Evolutionary conservation across 2,113 vertebrate species (phyloP).

Genomic region (Gasterosteus aculeatus): DNA sequence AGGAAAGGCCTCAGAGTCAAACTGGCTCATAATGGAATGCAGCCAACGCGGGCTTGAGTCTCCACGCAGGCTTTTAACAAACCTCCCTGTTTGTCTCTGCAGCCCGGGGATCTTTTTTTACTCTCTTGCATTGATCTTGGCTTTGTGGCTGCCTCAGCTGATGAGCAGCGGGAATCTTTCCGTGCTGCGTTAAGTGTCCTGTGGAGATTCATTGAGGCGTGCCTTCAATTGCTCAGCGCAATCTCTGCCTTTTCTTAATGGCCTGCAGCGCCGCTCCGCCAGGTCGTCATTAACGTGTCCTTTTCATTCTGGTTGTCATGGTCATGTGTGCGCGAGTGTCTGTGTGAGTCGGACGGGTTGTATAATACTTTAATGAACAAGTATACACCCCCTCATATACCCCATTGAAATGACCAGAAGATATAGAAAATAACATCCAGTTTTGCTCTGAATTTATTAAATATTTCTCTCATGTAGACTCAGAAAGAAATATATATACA

Average conservation of each 20-base stretch:
- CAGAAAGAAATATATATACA: no score
- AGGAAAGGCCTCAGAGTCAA: constrained; percentile 6
- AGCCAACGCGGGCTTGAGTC: constrained; percentile 61
- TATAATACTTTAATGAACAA: neutral
- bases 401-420: neutral
- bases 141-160: constrained; percentile 63
- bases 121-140: constrained; percentile 62
- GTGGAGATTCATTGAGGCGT: constrained; percentile 53
- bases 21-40: constrained; percentile 38
- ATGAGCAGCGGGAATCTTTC: constrained; percentile 53
- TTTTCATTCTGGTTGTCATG: constrained; percentile 34
- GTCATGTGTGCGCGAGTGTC: neutral
- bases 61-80: constrained; percentile 52
- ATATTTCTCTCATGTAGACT: neutral
- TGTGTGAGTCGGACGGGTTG: neutral
- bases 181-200: constrained; percentile 50
- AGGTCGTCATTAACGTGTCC: constrained; percentile 44
- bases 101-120: constrained; percentile 16
- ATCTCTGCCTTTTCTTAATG: constrained; percentile 32
- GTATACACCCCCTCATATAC: neutral
- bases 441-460: neutral
- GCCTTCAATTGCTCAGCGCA: constrained; percentile 52
- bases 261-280: constrained; percentile 37
- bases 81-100: constrained; percentile 36
- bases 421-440: neutral